Evolutionary conservation across 1,140 invertebrate genomes (phyloP).

Genomic region (Chrysomallon squamiferum): DNA sequence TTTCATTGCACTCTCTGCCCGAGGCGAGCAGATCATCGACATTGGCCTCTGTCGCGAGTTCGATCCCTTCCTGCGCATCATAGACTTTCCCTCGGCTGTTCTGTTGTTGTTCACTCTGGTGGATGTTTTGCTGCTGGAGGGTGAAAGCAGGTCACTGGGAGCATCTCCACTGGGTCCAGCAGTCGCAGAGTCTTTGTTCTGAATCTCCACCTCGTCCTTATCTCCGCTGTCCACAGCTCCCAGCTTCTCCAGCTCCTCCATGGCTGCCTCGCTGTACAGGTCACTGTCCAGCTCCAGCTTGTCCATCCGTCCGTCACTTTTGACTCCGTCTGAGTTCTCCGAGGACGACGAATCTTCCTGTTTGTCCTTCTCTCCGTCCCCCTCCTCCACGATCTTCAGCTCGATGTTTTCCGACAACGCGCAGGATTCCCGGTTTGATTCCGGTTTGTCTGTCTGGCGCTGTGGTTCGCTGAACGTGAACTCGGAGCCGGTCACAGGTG

Average conservation of each 20-base stretch:
- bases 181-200: not conserved
- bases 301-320: constrained; percentile 85
- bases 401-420: too few relatives aligned
- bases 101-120: not conserved
- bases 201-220: constrained; percentile 7
- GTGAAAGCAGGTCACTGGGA: not conserved
- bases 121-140: too few relatives aligned
- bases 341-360: not conserved
- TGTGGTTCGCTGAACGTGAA: not conserved
- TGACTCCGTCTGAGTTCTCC: constrained; percentile 71
- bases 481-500: not conserved
- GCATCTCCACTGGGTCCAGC: not conserved
- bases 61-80: constrained; percentile 12
- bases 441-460: not conserved
- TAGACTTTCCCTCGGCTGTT: constrained; percentile 17
- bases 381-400: too few relatives aligned
- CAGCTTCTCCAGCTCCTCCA: constrained; percentile 58
- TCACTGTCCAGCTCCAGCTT: constrained; percentile 36
- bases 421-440: too few relatives aligned
- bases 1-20: constrained; percentile 15
- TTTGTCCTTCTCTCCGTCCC: not conserved
- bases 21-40: constrained; percentile 44
- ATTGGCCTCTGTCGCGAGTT: constrained; percentile 33
- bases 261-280: constrained; percentile 55
- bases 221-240: constrained; percentile 43